Evolutionary conservation across 2,888 invertebrate genomes (phyloP).

Genomic region (Apotomis capreana): DNA sequence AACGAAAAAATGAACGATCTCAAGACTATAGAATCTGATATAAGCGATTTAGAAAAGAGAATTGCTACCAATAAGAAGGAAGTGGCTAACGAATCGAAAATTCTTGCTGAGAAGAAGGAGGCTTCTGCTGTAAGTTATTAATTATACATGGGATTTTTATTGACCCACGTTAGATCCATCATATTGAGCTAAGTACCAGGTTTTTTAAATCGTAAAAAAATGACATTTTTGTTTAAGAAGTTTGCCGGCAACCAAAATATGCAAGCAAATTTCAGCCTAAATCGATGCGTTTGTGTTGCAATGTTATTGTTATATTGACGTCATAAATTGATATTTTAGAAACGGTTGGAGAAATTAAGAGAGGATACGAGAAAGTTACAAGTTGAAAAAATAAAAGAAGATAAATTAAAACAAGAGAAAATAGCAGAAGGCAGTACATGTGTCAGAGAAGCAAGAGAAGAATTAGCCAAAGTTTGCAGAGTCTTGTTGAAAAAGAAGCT

Average conservation of each 20-base stretch:
- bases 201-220: no score
- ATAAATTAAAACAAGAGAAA: slow-evolving; percentile 56
- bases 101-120: slow-evolving; percentile 54
- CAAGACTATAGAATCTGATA: slow-evolving; percentile 62
- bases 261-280: no score
- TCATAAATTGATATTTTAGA: slow-evolving; percentile 49
- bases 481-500: slow-evolving; percentile 67
- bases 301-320: neutral
- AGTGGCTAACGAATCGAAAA: slow-evolving; percentile 50
- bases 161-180: no score
- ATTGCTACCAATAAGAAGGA: slow-evolving; percentile 61
- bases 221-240: no score
- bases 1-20: slow-evolving; percentile 65
- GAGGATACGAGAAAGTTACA: slow-evolving; percentile 53
- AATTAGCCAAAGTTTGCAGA: slow-evolving; percentile 67
- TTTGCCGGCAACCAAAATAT: no score
- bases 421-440: slow-evolving; percentile 62
- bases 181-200: no score
- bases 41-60: slow-evolving; percentile 58
- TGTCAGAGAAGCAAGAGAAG: slow-evolving; percentile 67
- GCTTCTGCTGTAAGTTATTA: slow-evolving; percentile 61
- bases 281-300: no score
- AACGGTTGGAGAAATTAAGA: slow-evolving; percentile 52
- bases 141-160: neutral
- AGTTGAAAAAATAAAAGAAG: slow-evolving; percentile 53